Percentiles rank a stretch among this genome's conserved stretches.
Evolutionary conservation across 2,888 invertebrate genomes (phyloP).

Genomic region (Ochlodes sylvanus): DNA sequence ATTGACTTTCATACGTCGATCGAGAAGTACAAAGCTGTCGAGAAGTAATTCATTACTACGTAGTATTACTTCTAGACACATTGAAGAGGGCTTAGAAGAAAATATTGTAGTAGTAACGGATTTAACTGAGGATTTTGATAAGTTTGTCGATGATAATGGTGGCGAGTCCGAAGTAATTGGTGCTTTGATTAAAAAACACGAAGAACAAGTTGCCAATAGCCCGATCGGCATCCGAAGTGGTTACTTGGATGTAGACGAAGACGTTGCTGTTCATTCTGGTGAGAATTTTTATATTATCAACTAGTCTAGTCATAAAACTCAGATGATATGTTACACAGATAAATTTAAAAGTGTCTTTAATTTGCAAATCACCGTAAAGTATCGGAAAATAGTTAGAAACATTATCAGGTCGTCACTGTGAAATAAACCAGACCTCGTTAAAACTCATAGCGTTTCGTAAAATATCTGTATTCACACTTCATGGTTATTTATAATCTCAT

Average conservation of each 20-base stretch:
- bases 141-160: conserved; percentile 70
- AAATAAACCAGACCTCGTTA: conserved; percentile 42
- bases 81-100: conserved; percentile 76
- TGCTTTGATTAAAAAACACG: conserved; percentile 78
- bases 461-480: too few species aligned
- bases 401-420: conserved; percentile 35
- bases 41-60: conserved; percentile 87
- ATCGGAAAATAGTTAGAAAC: background rate
- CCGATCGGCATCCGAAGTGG: conserved; percentile 77
- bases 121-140: conserved; percentile 72
- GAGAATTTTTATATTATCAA: conserved; percentile 53
- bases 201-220: conserved; percentile 73
- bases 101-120: conserved; percentile 68
- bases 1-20: conserved; percentile 88
- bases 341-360: too few species aligned
- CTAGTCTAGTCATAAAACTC: background rate
- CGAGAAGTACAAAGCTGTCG: conserved; percentile 89
- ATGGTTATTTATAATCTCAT: too few species aligned
- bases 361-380: too few species aligned
- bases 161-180: conserved; percentile 73
- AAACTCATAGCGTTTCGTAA: conserved; percentile 41
- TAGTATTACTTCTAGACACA: conserved; percentile 81
- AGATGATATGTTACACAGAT: background rate
- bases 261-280: conserved; percentile 90
- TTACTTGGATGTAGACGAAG: conserved; percentile 86